phyloP scores from a whole-genome alignment of 64 coral and sea anemone species.

The Dendrophyllia cribrosa region DNA sequence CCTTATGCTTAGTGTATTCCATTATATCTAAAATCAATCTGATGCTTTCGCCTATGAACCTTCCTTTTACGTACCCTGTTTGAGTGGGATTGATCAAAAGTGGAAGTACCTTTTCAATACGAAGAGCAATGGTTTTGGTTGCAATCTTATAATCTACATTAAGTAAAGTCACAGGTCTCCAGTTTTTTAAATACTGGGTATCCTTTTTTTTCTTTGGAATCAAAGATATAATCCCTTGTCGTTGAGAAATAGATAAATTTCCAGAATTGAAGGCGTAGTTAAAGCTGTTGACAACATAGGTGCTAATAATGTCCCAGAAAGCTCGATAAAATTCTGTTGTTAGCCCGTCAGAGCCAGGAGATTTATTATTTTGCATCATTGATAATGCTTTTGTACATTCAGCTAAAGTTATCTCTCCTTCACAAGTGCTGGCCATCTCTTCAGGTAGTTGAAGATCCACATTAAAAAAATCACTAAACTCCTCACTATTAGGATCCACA shows the following conservation, averaged over 20 bases:
- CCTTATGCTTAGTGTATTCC: conserved; percentile 15
- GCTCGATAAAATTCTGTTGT: conserved; percentile 28
- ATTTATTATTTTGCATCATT: conserved; percentile 10
- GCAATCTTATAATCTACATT: conserved; percentile 23
- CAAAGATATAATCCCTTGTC: conserved; percentile 22
- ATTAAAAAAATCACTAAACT: neutral
- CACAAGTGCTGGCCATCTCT: conserved; percentile 9
- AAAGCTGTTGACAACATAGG: conserved; percentile 15
- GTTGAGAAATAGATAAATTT: conserved; percentile 18
- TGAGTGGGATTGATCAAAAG: conserved; percentile 10
- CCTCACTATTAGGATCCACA: neutral
- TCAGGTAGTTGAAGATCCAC: neutral
- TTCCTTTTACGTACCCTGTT: conserved; percentile 28
- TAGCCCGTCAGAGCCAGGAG: conserved; percentile 28
- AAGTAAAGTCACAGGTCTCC: conserved; percentile 31
- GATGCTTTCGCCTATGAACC: conserved; percentile 18
- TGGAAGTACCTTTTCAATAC: conserved; percentile 35
- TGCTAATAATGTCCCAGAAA: conserved; percentile 12
- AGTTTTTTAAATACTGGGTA: conserved; percentile 38
- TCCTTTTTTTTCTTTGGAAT: conserved; percentile 13
- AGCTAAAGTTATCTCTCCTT: neutral
- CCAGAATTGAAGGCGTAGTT: conserved; percentile 10
- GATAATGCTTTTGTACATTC: neutral
- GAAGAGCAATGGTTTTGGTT: conserved; percentile 11
- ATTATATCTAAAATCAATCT: conserved; percentile 28